These are phyloP conservation scores for Nasonia giraulti DNA, from an alignment of 1,140 invertebrate species.

Conservation along the genomic window DNA sequence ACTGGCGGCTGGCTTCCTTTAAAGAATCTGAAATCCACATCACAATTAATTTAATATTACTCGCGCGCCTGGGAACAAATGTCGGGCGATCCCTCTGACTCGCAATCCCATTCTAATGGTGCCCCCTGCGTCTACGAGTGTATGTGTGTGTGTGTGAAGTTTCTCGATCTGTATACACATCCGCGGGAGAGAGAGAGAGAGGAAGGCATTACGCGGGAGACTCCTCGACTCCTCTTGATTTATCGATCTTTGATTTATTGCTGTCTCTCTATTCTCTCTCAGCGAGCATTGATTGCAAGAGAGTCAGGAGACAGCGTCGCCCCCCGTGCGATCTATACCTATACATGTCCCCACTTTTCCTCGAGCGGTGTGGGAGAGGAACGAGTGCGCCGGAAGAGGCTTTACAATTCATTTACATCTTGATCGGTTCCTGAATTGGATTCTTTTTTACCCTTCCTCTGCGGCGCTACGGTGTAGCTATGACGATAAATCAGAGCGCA, in stretches of 20 bases:
- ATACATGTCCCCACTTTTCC: not conserved
- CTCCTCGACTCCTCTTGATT: conserved; percentile 26
- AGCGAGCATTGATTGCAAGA: conserved; percentile 31
- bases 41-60: conserved; percentile 35
- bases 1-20: not conserved
- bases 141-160: conserved; percentile 15
- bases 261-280: conserved; percentile 34
- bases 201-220: not conserved
- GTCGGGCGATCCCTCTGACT: conserved; percentile 16
- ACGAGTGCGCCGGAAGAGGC: conserved; percentile 42
- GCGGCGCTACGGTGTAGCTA: not conserved
- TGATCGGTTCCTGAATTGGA: conserved; percentile 42
- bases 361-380: not conserved
- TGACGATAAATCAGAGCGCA: conserved; percentile 15
- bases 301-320: conserved; percentile 24
- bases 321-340: not conserved
- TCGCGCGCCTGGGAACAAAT: conserved; percentile 19
- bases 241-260: conserved; percentile 51
- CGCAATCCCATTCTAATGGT: conserved; percentile 32
- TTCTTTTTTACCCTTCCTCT: not conserved
- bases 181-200: too few species aligned
- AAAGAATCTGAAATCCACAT: not conserved
- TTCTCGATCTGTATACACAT: not conserved
- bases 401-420: conserved; percentile 47
- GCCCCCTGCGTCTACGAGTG: not conserved